Evolutionary conservation across 2,797 vertebrate species (phyloP), one percentile per base, ranked within the genome.

Genomic region (Pelodytes ibericus): DNA sequence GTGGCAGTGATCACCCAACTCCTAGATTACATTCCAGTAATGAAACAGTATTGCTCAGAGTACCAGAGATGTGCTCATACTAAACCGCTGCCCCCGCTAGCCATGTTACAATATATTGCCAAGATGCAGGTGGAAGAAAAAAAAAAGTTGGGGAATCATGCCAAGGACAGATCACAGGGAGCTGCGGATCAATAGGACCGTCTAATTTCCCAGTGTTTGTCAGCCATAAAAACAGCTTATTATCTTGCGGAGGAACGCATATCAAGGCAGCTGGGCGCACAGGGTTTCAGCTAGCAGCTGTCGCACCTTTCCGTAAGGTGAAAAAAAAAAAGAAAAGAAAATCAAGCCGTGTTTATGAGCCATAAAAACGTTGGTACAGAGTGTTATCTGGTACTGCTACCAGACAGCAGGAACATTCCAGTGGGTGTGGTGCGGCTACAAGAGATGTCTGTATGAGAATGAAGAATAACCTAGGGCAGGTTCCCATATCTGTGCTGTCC

Each of bases 381-480:
- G 9, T 51, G 47, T 67, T 67, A 29, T 53, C 44, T 67, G 27
- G 9, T 20, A 10, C 30, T 22, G 63, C 39, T 64, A 41, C 10
- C 20, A 26, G 20, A 44, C 20, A 7, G 20, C 7, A 49, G 63
- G 41, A 67, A 67, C 24, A 53, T 41, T 56, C 62, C 30, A 66
- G 11, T 20, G 36, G 70, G 75, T 67, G 75, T 4, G 61, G 69
- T 8, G 2, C 20, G 18, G 47, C 27, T n/a, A 7, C 24, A 6
- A 70, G 53, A 26, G 51, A 6, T 16, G 33, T 53, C 63, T 68
- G 31, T n/a, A 47, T 29, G 44, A 30, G n/a, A 18, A n/a, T n/a
- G 64, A n/a, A 3, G 33, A 27, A 65, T 72, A 39, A 36, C 62
- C 61, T 65, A 62, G 63, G 61, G 61, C 57, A 72, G 56, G 59